Evolutionary conservation across 1,140 invertebrate species (phyloP).

Genomic region (Hyphantria cunea): DNA sequence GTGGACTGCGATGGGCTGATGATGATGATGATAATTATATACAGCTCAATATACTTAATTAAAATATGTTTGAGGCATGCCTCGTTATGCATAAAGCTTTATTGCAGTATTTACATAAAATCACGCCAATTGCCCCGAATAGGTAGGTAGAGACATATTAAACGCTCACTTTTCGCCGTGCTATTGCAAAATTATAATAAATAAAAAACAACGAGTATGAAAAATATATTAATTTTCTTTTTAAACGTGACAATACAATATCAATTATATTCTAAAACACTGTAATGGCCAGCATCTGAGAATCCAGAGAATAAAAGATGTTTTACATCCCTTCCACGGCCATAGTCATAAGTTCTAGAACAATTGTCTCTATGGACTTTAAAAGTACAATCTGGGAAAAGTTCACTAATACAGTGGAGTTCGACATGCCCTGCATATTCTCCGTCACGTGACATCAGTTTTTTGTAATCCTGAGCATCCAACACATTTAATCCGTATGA

Average conservation of each 20-base stretch:
- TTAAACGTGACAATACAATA: neutral
- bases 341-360: conserved; percentile 62
- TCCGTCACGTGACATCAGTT: conserved; percentile 59
- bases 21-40: too few species aligned
- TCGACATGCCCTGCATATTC: conserved; percentile 71
- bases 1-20: too few species aligned
- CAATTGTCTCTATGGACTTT: conserved; percentile 59
- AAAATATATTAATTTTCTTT: too few species aligned
- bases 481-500: conserved; percentile 56
- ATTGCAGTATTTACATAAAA: too few species aligned
- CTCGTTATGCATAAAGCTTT: too few species aligned
- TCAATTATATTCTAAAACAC: conserved; percentile 63
- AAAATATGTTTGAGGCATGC: too few species aligned
- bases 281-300: conserved; percentile 68
- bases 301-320: conserved; percentile 67
- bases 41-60: too few species aligned
- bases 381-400: conserved; percentile 60
- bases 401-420: conserved; percentile 60
- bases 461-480: conserved; percentile 47
- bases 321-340: conserved; percentile 49
- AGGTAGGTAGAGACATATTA: too few species aligned
- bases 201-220: too few species aligned
- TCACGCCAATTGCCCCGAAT: too few species aligned
- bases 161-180: too few species aligned
- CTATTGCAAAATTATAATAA: too few species aligned